Percentiles rank a stretch among this genome's conserved stretches.
These are phyloP conservation scores for Pyxicephalus adspersus DNA, from an alignment of 2,113 vertebrate species.

Conservation along the genomic window DNA sequence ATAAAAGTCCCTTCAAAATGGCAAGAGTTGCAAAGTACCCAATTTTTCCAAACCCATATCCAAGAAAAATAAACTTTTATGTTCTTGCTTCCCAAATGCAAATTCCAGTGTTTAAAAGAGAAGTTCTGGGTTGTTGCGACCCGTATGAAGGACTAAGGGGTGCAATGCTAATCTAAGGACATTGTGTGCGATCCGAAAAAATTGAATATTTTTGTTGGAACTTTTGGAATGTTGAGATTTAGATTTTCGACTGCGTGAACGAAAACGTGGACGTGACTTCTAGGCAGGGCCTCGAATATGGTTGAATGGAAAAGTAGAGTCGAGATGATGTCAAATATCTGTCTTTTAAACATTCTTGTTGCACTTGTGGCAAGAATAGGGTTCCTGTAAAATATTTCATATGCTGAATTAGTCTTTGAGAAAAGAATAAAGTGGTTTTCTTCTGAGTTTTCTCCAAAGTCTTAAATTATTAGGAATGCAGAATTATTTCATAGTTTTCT, in stretches of 20 bases:
- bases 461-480: no score
- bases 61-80: conserved; percentile 16
- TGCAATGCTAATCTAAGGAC: no score
- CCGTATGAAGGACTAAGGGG: no score
- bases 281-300: neutral
- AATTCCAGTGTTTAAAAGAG: neutral
- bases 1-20: conserved; percentile 18
- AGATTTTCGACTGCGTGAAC: neutral
- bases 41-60: neutral
- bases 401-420: no score
- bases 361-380: neutral
- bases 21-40: conserved; percentile 31
- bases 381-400: neutral
- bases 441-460: no score
- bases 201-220: no score
- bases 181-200: no score
- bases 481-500: no score
- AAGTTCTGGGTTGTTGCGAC: no score
- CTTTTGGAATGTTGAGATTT: no score
- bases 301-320: conserved; percentile 14
- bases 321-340: neutral
- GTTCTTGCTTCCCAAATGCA: neutral
- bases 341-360: neutral
- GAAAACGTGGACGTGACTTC: neutral
- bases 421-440: no score